phyloP scores from a whole-genome alignment of 2,888 invertebrate species.

The Pterobdella sp. region DNA sequence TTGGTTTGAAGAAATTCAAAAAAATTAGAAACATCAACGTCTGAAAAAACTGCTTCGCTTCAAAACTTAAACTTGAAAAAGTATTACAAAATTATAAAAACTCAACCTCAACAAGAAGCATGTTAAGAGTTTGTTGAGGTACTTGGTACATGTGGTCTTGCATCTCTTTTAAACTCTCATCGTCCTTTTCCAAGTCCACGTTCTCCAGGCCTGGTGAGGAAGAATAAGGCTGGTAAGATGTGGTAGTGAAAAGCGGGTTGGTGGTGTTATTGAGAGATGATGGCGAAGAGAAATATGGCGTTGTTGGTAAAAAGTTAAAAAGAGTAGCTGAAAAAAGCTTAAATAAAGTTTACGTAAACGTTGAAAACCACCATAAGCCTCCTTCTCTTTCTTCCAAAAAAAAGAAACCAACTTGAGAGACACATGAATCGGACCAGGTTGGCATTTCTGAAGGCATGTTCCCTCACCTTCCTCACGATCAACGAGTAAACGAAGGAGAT shows the following conservation, averaged over 20 bases:
- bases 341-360: neutral
- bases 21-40: no score
- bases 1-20: no score
- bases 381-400: neutral
- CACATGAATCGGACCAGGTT: conserved; percentile 19
- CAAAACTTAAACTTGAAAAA: no score
- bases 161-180: neutral
- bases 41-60: no score
- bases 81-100: no score
- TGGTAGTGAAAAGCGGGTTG: neutral
- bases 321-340: neutral
- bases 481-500: conserved; percentile 20
- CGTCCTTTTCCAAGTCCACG: conserved; percentile 9
- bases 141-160: conserved; percentile 9
- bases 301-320: neutral
- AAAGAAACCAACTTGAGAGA: conserved; percentile 12
- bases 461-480: conserved; percentile 23
- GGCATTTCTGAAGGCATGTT: conserved; percentile 24
- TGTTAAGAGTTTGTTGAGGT: conserved; percentile 19
- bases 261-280: neutral
- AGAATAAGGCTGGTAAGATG: neutral
- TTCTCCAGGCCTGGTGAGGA: conserved; percentile 16
- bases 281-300: neutral
- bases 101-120: conserved; percentile 19
- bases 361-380: neutral